Base-by-base conservation (phyloP, 2,113 vertebrate species). In the Empidonax alnorum region DNA sequence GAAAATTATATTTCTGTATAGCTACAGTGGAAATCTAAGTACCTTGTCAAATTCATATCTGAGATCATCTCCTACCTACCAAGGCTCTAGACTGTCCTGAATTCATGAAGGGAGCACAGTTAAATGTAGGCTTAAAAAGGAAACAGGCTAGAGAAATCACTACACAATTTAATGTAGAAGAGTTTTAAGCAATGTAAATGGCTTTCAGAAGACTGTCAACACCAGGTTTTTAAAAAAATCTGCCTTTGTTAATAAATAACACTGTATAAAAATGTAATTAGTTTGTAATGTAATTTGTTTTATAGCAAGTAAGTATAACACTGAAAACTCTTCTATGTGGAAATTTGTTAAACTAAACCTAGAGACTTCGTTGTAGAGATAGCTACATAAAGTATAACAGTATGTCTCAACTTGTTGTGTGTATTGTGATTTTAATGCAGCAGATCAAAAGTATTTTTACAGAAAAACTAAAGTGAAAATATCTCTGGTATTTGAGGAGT, bases 331-430 rank as follows among this genome's bases (percentile, higher is more conserved):
- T 94, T 12, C 71, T 96, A 22, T n/a, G 10, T 85, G 19, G 37
- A 89, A 93, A 71, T 90, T 41, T 5, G 3, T 83, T 72, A 58
- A 96, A 84, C n/a, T 69, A 61, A 96, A 72, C 33, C 10, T 87
- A 78, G 55, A 69, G 55, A 84, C 52, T 92, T 93, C 1, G 5
- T 21, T 68, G 24, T 68, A 96, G 66, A 84, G 65, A 82, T 74
- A 71, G 35, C 79, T 79, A 69, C 30, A 67, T 83, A 46, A 84
- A 95, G 41, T 89, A 68, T 92, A 49, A 49, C 44, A 50, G 7
- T 95, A 8, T 78, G 94, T 94, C 77, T 90, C 89, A 92, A 85
- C 92, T 95, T 97, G 82, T 76, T 90, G 35, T 78, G 49, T 61
- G 90, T 55, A 46, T 6, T 39, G 24, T 52, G 63, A 87, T 93